Conservation (phyloP, 2,888 invertebrate genomes). For the Himalopsyche anomala region DNA sequence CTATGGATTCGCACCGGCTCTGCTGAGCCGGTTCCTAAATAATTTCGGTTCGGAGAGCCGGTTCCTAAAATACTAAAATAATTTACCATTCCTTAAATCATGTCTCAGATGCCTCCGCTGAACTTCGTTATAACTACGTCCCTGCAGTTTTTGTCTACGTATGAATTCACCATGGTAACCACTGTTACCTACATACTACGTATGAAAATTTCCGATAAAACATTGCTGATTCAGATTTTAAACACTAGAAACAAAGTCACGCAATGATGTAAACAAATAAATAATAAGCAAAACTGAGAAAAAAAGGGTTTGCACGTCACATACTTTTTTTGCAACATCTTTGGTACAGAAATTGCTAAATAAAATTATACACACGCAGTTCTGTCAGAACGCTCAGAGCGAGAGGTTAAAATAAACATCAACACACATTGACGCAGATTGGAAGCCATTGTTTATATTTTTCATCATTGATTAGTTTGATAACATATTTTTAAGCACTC, state of each 20-base stretch:
- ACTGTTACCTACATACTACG: too few species aligned
- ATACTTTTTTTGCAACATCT: background rate
- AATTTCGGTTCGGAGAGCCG: too few species aligned
- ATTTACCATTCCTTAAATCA: too few species aligned
- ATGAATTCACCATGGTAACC: too few species aligned
- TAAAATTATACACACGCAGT: background rate
- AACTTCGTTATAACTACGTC: too few species aligned
- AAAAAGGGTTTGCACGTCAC: background rate
- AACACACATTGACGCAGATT: background rate
- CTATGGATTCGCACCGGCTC: too few species aligned
- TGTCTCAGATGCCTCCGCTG: too few species aligned
- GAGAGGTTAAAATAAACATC: slow-evolving; percentile 12
- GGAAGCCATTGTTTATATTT: background rate
- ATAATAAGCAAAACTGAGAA: background rate
- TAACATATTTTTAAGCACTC: too few species aligned
- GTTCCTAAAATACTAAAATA: too few species aligned
- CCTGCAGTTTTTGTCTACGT: too few species aligned
- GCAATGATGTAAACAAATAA: background rate
- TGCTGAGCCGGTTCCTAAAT: too few species aligned
- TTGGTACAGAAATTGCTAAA: background rate
- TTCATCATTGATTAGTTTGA: background rate
- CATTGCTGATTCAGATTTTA: slow-evolving; percentile 3
- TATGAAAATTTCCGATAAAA: background rate
- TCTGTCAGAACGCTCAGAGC: background rate
- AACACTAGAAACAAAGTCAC: background rate